phyloP scores from a whole-genome alignment of 2,888 invertebrate genomes.

The Pyrgus malvae region DNA sequence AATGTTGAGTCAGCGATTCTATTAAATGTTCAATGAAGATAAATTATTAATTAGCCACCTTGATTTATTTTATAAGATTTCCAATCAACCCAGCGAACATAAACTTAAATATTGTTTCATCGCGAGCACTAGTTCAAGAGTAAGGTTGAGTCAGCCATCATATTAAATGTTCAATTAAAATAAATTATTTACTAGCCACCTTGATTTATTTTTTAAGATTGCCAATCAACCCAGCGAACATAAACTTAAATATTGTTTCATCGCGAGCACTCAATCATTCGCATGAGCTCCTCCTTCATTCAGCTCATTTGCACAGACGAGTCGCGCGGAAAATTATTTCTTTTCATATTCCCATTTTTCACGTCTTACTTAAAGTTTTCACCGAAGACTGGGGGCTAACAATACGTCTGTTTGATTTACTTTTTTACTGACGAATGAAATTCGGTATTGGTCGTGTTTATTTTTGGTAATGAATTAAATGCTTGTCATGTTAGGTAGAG shows the following conservation, averaged over 20 bases:
- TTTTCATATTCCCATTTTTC: constrained; percentile 80
- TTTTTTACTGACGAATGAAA: constrained; percentile 42
- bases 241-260: constrained; percentile 71
- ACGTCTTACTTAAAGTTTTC: constrained; percentile 78
- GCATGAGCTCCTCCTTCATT: constrained; percentile 72
- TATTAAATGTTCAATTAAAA: too few relatives aligned
- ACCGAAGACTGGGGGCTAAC: constrained; percentile 54
- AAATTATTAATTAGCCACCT: too few relatives aligned
- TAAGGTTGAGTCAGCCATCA: too few relatives aligned
- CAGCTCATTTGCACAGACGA: constrained; percentile 82
- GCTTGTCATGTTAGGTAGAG: too few relatives aligned
- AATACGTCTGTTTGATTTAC: constrained; percentile 63
- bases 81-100: too few relatives aligned
- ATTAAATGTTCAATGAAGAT: too few relatives aligned
- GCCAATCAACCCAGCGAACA: constrained; percentile 35
- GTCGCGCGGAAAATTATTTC: constrained; percentile 82
- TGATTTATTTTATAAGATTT: too few relatives aligned
- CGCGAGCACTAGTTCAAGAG: too few relatives aligned
- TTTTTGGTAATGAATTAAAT: constrained; percentile 34
- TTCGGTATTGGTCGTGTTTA: constrained; percentile 39
- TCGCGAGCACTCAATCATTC: constrained; percentile 74
- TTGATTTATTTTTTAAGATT: constrained; percentile 24
- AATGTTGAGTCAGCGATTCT: too few relatives aligned
- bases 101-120: too few relatives aligned
- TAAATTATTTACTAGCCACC: too few relatives aligned